Evolutionary conservation across 2,888 invertebrate genomes (phyloP).

Genomic region (Cistogaster globosa): DNA sequence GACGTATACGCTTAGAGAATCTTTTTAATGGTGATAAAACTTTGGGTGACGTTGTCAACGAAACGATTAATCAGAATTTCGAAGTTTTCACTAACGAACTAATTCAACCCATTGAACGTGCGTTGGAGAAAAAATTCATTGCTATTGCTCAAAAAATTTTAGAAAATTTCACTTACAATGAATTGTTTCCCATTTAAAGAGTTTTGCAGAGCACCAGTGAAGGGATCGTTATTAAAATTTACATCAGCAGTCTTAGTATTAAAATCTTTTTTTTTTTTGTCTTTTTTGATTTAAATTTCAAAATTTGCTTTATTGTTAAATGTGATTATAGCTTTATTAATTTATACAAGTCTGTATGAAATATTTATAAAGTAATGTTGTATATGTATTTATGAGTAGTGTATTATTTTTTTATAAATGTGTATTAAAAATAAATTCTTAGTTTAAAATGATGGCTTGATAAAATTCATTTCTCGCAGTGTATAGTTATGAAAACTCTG

Average conservation of each 20-base stretch:
- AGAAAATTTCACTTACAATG: conserved; percentile 85
- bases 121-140: conserved; percentile 85
- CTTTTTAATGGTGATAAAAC: conserved; percentile 89
- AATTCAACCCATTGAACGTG: conserved; percentile 88
- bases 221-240: neutral
- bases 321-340: conserved; percentile 69
- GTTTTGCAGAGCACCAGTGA: neutral
- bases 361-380: conserved; percentile 33
- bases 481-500: too few species aligned
- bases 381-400: neutral
- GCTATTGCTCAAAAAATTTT: conserved; percentile 85
- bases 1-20: conserved; percentile 87
- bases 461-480: too few species aligned
- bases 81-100: conserved; percentile 88
- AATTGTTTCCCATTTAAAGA: conserved; percentile 84
- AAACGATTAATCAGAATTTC: conserved; percentile 86
- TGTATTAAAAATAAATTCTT: too few species aligned
- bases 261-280: neutral
- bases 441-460: too few species aligned
- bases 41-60: conserved; percentile 88
- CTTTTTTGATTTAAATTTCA: conserved; percentile 25
- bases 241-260: neutral
- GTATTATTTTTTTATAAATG: too few species aligned
- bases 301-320: conserved; percentile 32
- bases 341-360: conserved; percentile 20